Evolutionary conservation across 2,888 invertebrate genomes (phyloP), one percentile per base, ranked within the genome.

Genomic region (Gryllus longicercus): DNA sequence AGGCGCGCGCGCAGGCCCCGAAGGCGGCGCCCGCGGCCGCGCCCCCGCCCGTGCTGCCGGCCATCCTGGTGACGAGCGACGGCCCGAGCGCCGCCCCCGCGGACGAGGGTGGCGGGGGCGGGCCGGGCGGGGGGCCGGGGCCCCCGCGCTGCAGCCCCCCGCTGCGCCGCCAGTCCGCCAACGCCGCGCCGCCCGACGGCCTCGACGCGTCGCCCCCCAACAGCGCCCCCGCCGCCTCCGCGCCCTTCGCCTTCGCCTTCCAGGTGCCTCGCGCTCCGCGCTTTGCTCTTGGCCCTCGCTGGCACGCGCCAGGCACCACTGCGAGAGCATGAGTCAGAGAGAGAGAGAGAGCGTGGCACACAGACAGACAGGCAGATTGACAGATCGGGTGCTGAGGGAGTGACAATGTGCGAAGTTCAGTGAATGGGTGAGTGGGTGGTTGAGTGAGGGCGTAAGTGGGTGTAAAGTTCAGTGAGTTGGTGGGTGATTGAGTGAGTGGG

Each of bases 1-100:
- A 78, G 25, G 80, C 82, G 51, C 76, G 80, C n/a, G 78, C 82
- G 25, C 81, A 82, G 16, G 49, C 79, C 49, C 74, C 79, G 75
- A 78, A 78, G 50, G 78, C 78, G 75, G 63, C 16, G 63, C 5
- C 63, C 63, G n/a, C 16, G 16, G 63, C 16, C 63, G 51, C 51
- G 51, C 51, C 16, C 12, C 51, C 12, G 16, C 16, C 16, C 11
- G 51, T n/a, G 10, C 63, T 63, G 63, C 63, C 16, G 16, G 63
- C 63, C 63, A 63, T 63, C n/a, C 10, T 63, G 63, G 63, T 63
- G 63, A 63, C 63, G 63, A n/a, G 16, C 16, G 63, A 63, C 63
- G 4, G n/a, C 14, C 12, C 14, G 4, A 16, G 63, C 63, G 8
- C 14, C 16, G 14, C 63, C 4, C 16, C 14, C 4, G 75, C 75